phyloP scores from a whole-genome alignment of 2,797 vertebrate species.

The Urocyon cinereoargenteus region DNA sequence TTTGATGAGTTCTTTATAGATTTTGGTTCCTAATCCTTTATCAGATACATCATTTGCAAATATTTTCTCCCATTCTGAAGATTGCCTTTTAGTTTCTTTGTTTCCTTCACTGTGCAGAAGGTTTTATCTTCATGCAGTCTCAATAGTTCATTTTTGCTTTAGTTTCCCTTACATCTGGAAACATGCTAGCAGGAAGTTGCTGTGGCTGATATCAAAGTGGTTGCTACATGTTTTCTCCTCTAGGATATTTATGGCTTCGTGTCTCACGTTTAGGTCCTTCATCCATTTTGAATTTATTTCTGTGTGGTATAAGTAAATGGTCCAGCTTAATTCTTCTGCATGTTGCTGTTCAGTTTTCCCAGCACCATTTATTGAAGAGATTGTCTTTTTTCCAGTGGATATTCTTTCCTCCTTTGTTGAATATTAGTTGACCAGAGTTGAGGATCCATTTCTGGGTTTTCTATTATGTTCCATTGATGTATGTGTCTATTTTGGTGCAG shows the following conservation, averaged over 20 bases:
- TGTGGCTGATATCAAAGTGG: neutral
- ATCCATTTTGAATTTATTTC: neutral
- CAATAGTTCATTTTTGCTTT: neutral
- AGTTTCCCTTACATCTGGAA: neutral
- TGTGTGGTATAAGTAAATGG: neutral
- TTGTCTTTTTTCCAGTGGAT: neutral
- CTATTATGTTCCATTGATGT: neutral
- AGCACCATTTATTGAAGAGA: neutral
- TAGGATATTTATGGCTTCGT: neutral
- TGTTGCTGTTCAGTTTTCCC: neutral
- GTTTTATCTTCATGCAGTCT: neutral
- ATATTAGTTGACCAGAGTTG: neutral
- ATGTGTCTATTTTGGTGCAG: neutral
- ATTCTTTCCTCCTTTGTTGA: neutral
- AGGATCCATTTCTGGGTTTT: neutral
- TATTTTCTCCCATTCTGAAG: neutral
- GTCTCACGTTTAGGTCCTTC: neutral
- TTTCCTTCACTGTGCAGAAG: neutral
- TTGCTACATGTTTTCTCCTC: neutral
- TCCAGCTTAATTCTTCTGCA: neutral
- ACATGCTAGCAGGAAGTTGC: neutral
- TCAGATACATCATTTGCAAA: neutral
- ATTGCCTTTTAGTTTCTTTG: neutral
- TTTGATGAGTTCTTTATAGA: neutral
- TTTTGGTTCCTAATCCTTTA: neutral